A percentile compares a stretch with the other conserved stretches of the same genome.
Evolutionary conservation across 2,797 vertebrate species (phyloP).

Genomic region (Sebastes goodei): DNA sequence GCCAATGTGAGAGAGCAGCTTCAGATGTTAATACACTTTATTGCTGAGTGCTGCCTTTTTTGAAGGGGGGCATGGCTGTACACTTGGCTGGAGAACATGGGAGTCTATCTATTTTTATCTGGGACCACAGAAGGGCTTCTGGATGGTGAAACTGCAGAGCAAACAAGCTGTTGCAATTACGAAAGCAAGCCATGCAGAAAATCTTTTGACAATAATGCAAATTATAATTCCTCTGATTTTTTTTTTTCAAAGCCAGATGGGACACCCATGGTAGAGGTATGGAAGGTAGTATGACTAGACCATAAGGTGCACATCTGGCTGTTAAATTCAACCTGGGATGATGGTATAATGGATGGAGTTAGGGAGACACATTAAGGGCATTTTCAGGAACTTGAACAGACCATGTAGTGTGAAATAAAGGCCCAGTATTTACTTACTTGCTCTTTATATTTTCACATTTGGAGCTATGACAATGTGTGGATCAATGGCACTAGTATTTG

Average conservation of each 20-base stretch:
- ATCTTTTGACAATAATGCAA: slow-evolving; percentile 58
- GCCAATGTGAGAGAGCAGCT: slow-evolving; percentile 31
- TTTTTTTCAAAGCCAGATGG: slow-evolving; percentile 16
- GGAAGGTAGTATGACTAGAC: not conserved
- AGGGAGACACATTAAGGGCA: not conserved
- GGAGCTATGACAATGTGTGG: not conserved
- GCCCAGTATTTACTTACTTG: not conserved
- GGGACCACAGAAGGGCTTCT: slow-evolving; percentile 47
- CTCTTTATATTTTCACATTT: not conserved
- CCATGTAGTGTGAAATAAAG: not conserved
- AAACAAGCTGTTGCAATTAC: slow-evolving; percentile 68
- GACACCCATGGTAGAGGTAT: not conserved
- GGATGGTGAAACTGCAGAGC: slow-evolving; percentile 56
- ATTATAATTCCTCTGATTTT: slow-evolving; percentile 22
- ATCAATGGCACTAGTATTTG: not conserved
- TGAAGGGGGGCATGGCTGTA: slow-evolving; percentile 42
- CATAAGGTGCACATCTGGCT: slow-evolving; percentile 5
- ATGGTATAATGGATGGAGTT: not conserved
- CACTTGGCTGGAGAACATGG: slow-evolving; percentile 62
- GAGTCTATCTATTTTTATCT: slow-evolving; percentile 70
- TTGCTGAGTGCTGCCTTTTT: slow-evolving; percentile 63
- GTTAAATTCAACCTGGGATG: not conserved
- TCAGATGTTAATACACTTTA: slow-evolving; percentile 58
- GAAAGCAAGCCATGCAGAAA: slow-evolving; percentile 59
- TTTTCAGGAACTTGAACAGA: not conserved